These are phyloP conservation scores for Gryllus bimaculatus DNA, from an alignment of 1,140 invertebrate genomes.

Conservation along the genomic window DNA sequence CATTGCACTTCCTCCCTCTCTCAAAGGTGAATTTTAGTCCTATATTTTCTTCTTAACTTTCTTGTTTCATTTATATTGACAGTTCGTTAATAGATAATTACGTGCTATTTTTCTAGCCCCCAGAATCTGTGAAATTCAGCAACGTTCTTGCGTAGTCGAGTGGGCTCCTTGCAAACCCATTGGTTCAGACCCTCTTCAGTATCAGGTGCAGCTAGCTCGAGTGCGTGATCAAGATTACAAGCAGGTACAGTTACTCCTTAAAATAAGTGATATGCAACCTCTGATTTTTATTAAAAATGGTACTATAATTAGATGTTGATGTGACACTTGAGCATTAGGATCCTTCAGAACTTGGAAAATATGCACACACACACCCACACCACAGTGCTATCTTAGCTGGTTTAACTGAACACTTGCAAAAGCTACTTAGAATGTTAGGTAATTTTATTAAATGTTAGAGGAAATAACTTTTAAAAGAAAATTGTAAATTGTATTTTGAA, in stretches of 20 bases:
- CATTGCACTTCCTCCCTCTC: slow-evolving; percentile 63
- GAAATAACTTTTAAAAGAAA: too few species aligned
- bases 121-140: slow-evolving; percentile 39
- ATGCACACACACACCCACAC: neutral
- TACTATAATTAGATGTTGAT: neutral
- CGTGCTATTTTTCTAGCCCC: slow-evolving; percentile 35
- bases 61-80: neutral
- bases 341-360: neutral
- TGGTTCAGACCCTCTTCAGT: slow-evolving; percentile 50
- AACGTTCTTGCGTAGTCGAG: slow-evolving; percentile 40
- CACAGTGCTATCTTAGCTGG: too few species aligned
- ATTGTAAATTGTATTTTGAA: too few species aligned
- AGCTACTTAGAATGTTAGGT: too few species aligned
- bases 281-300: neutral
- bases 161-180: slow-evolving; percentile 44
- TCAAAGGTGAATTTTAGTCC: slow-evolving; percentile 47
- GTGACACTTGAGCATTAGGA: neutral
- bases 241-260: slow-evolving; percentile 36
- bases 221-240: slow-evolving; percentile 49
- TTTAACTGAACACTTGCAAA: too few species aligned
- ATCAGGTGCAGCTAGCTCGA: slow-evolving; percentile 53
- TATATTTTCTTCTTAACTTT: neutral
- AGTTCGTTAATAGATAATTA: neutral
- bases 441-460: too few species aligned
- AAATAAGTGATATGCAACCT: too few species aligned